Evolutionary conservation across 1,140 invertebrate genomes (phyloP).

Genomic region (Saccostrea echinata): DNA sequence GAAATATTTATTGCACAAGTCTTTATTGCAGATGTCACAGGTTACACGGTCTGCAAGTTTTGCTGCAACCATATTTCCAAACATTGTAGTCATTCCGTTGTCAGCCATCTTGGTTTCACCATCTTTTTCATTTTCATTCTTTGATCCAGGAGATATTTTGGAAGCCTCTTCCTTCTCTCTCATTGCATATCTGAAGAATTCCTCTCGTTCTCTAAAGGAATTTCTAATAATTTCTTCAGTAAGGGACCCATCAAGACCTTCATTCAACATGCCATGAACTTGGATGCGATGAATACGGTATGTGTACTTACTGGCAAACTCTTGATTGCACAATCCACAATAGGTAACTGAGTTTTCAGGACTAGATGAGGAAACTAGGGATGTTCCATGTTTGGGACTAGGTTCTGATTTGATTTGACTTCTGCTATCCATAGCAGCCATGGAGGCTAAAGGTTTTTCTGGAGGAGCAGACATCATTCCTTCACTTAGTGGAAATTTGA

Average conservation of each 20-base stretch:
- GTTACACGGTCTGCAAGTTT: conserved; percentile 85
- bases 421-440: conserved; percentile 50
- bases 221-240: conserved; percentile 58
- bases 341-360: conserved; percentile 66
- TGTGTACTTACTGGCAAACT: conserved; percentile 75
- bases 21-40: conserved; percentile 99
- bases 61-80: conserved; percentile 78
- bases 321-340: conserved; percentile 77
- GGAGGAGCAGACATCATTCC: conserved; percentile 61
- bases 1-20: conserved; percentile 99
- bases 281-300: conserved; percentile 76
- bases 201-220: conserved; percentile 57
- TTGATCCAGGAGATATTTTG: conserved; percentile 60
- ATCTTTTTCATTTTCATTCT: conserved; percentile 57
- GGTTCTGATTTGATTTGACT: conserved; percentile 58
- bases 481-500: conserved; percentile 48
- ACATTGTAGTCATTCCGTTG: conserved; percentile 74
- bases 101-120: conserved; percentile 60
- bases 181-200: conserved; percentile 54
- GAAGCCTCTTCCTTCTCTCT: conserved; percentile 55
- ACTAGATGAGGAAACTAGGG: conserved; percentile 58
- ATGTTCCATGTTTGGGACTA: conserved; percentile 67
- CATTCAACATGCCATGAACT: conserved; percentile 75
- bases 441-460: conserved; percentile 55
- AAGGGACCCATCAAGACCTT: conserved; percentile 61